phyloP scores from a whole-genome alignment of 2,888 invertebrate genomes.

The Melitaea athalia region DNA sequence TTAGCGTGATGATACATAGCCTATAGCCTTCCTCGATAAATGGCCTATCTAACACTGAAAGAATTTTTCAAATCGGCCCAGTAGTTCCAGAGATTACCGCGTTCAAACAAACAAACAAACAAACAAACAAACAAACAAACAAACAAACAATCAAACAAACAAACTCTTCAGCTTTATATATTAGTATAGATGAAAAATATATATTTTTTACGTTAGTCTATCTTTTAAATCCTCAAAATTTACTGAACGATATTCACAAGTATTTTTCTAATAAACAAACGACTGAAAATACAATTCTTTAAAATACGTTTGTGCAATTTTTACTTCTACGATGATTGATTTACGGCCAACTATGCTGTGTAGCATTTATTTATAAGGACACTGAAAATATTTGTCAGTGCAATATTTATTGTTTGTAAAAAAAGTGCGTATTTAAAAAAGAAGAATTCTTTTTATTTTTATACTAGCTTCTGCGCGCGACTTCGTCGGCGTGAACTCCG shows the following conservation, averaged over 20 bases:
- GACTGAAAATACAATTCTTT: neutral
- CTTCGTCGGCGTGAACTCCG: no score
- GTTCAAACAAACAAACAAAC: no score
- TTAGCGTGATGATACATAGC: no score
- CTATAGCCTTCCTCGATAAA: no score
- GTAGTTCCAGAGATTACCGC: no score
- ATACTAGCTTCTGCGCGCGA: no score
- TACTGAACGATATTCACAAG: neutral
- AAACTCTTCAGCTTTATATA: no score
- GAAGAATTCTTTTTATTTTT: neutral
- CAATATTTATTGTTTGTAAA: neutral
- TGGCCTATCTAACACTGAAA: no score
- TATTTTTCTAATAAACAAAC: neutral
- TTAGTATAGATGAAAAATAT: neutral
- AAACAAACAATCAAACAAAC: no score
- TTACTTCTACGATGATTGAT: neutral
- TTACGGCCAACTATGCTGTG: neutral
- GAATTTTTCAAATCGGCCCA: no score
- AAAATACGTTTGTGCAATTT: neutral
- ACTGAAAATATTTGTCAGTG: neutral
- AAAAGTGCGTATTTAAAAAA: neutral
- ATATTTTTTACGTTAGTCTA: neutral
- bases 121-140: no score
- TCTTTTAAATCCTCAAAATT: neutral
- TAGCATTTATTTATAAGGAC: neutral